phyloP scores from a whole-genome alignment of 2,797 vertebrate species.

The Betta splendens region DNA sequence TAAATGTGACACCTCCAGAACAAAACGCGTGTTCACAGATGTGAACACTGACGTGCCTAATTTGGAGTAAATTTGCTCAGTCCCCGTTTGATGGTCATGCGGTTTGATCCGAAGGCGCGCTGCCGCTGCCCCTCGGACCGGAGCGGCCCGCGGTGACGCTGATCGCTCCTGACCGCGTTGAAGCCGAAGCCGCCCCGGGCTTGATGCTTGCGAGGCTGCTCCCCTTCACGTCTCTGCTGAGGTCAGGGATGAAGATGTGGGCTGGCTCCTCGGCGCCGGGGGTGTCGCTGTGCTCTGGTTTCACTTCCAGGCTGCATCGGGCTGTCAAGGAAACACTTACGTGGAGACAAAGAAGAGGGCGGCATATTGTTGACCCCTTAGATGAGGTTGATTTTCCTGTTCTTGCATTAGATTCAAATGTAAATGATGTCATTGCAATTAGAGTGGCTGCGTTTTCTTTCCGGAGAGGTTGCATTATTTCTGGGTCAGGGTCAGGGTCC shows the following conservation, averaged over 20 bases:
- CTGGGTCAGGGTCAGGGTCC: no score
- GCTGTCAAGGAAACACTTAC: constrained; percentile 20
- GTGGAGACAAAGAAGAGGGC: constrained; percentile 5
- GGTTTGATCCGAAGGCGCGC: background rate
- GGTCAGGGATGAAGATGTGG: constrained; percentile 32
- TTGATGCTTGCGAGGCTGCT: constrained; percentile 26
- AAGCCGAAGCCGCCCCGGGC: constrained; percentile 47
- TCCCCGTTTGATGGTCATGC: background rate
- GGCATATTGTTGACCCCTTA: background rate
- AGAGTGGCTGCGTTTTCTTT: no score
- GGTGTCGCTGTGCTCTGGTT: constrained; percentile 21
- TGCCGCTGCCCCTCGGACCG: constrained; percentile 29
- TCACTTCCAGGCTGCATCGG: constrained; percentile 28
- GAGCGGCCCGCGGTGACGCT: constrained; percentile 45
- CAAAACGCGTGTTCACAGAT: background rate
- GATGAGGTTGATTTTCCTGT: no score
- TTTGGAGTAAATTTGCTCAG: background rate
- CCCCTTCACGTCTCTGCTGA: constrained; percentile 28
- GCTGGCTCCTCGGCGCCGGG: constrained; percentile 31
- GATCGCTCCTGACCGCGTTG: constrained; percentile 43
- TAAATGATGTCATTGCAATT: no score
- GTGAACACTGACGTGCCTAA: background rate
- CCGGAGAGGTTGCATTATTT: background rate
- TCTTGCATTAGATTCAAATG: background rate
- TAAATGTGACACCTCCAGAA: background rate